A percentile compares a stretch with the other conserved stretches of the same genome.
phyloP scores from a whole-genome alignment of 2,888 invertebrate species.

The Ochropleura leucogaster region DNA sequence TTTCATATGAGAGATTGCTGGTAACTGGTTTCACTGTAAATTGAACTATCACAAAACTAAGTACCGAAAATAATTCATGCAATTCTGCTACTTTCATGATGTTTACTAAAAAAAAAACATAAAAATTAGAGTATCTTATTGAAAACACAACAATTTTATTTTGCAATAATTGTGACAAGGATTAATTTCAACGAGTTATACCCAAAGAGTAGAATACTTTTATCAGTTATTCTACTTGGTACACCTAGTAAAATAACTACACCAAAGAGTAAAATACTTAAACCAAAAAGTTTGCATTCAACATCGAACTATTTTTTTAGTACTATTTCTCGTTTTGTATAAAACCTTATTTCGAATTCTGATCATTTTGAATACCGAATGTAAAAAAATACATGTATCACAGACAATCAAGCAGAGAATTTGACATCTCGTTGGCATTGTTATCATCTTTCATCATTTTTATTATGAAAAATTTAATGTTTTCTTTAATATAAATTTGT shows the following conservation, averaged over 20 bases:
- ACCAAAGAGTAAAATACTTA: no score
- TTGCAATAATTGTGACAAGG: background rate
- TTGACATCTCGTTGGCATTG: background rate
- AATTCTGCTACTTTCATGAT: constrained; percentile 41
- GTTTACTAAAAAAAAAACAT: constrained; percentile 13
- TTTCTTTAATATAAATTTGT: background rate
- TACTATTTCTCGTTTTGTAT: background rate
- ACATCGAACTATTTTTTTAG: background rate
- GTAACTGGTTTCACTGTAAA: constrained; percentile 29
- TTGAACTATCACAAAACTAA: constrained; percentile 30
- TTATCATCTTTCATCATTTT: background rate
- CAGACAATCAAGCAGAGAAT: background rate
- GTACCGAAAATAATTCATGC: constrained; percentile 25
- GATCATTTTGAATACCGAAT: background rate
- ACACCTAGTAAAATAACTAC: no score
- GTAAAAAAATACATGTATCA: background rate
- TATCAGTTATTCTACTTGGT: no score
- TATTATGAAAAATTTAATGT: constrained; percentile 4
- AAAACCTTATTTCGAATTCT: background rate
- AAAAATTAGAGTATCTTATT: background rate
- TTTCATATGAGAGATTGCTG: constrained; percentile 49
- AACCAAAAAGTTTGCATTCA: background rate
- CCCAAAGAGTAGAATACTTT: no score
- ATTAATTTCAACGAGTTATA: constrained; percentile 3
- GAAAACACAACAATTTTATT: constrained; percentile 31